phyloP scores from a whole-genome alignment of 1,140 invertebrate species.

The Agrypnia vestita region DNA sequence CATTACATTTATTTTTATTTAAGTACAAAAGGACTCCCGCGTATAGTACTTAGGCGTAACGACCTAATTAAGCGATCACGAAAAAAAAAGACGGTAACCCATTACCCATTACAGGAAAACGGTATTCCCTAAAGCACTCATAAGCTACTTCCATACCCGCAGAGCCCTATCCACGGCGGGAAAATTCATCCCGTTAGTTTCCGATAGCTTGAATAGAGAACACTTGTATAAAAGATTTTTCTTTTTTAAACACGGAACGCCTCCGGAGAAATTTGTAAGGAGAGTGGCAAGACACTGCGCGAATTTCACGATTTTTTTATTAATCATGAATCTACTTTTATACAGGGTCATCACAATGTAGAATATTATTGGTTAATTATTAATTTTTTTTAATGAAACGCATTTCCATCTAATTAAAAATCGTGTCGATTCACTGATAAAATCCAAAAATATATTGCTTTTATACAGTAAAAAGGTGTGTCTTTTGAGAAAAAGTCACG shows the following conservation, averaged over 20 bases:
- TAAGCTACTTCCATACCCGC: slow-evolving; percentile 17
- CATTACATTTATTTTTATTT: slow-evolving; percentile 39
- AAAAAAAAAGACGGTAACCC: slow-evolving; percentile 40
- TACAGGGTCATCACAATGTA: no score
- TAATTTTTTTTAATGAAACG: no score
- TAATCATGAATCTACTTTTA: no score
- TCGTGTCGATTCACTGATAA: no score
- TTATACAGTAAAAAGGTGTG: no score
- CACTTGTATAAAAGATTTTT: slow-evolving; percentile 10
- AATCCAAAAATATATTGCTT: no score
- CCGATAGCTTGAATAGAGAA: slow-evolving; percentile 52
- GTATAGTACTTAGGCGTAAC: slow-evolving; percentile 18
- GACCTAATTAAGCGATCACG: slow-evolving; percentile 33
- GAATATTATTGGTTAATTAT: no score
- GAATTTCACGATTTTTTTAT: no score
- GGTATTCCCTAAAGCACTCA: slow-evolving; percentile 13
- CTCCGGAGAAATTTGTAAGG: neutral
- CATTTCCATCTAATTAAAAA: no score
- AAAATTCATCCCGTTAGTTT: slow-evolving; percentile 47
- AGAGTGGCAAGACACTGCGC: no score
- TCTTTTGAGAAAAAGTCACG: no score
- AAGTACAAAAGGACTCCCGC: slow-evolving; percentile 14
- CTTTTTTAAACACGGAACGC: neutral
- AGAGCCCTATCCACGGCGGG: neutral
- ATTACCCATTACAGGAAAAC: slow-evolving; percentile 54